A percentile compares a stretch with the other conserved stretches of the same genome.
These are phyloP conservation scores for Pelecanoides urinatrix DNA, from an alignment of 2,113 vertebrate species.

Conservation along the genomic window DNA sequence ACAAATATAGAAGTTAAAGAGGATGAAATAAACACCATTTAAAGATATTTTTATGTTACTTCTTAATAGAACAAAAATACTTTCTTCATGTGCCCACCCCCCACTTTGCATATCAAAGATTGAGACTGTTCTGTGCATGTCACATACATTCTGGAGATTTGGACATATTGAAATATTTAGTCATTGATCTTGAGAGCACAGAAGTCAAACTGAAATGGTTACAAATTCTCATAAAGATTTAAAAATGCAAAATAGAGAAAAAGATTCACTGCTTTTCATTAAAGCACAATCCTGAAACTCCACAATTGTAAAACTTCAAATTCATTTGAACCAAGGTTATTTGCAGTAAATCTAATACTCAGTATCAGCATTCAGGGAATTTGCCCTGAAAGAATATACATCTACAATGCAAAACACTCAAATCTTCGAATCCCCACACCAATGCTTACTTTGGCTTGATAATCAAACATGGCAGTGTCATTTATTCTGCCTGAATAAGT, in stretches of 20 bases:
- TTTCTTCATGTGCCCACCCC: not conserved
- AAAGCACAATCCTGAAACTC: not conserved
- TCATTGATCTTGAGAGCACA: not conserved
- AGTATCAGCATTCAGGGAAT: not conserved
- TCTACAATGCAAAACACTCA: not conserved
- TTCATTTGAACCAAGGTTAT: not conserved
- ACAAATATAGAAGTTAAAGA: not conserved
- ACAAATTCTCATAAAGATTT: not conserved
- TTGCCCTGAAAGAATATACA: not conserved
- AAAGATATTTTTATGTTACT: not conserved
- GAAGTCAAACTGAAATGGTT: not conserved
- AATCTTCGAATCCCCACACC: not conserved
- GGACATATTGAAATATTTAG: not conserved
- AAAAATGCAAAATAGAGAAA: not conserved
- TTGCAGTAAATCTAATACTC: not conserved
- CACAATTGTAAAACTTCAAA: not conserved
- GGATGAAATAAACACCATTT: not conserved
- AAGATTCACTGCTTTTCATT: not conserved
- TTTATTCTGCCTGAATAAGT: not conserved
- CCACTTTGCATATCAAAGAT: not conserved
- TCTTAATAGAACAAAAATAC: not conserved
- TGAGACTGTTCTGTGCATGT: not conserved
- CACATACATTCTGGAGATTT: not conserved
- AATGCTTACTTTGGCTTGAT: not conserved
- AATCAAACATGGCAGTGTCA: not conserved